Evolutionary conservation across 2,888 invertebrate genomes (phyloP), one percentile per base, ranked within the genome.

Genomic region (Germaria angustata): DNA sequence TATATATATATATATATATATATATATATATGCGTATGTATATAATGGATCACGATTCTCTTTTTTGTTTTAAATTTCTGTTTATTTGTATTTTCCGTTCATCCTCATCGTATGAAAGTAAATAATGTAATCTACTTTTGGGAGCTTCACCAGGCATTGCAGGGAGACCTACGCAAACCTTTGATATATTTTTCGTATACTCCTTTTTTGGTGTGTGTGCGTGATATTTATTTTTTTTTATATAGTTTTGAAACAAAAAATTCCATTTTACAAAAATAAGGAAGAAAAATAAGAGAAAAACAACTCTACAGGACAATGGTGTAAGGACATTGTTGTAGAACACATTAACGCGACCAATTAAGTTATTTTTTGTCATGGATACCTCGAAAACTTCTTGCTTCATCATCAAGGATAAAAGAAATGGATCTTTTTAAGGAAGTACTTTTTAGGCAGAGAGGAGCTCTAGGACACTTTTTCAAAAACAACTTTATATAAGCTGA

Each of bases 91-190:
- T 61, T 28, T 49, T 61, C 46, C 53, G 53, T 63, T 39, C 51
- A 68, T 32, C 39, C 65, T 61, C 51, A 61, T 55, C 63, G 34
- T 34, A 57, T 65, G 73, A 73, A 78, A 82, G 81, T 82, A 82
- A 82, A 82, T 82, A 82, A 82, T 79, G 78, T 82, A 82, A 82
- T 73, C 78, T 69, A 69, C 78, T 79, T 73, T 73, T 65, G 51
- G 61, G 81, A 41, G 81, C 51, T 22, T 34, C 44, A 34, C 22
- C 41, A 17, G 36, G 32, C n/a, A 41, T 17, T 17, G 28, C 8
- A n/a, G 41, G 55, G 39, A 7, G 5, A 11, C 24, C 46, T 46
- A 75, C 75, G 75, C 75, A 75, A 65, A 55, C 75, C 65, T 55
- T 72, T 72, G 32, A 44, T 53, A 34, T 22, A 15, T 41, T 81